Evolutionary conservation across 2,797 vertebrate genomes (phyloP).

Genomic region (Kryptopterus vitreolus): DNA sequence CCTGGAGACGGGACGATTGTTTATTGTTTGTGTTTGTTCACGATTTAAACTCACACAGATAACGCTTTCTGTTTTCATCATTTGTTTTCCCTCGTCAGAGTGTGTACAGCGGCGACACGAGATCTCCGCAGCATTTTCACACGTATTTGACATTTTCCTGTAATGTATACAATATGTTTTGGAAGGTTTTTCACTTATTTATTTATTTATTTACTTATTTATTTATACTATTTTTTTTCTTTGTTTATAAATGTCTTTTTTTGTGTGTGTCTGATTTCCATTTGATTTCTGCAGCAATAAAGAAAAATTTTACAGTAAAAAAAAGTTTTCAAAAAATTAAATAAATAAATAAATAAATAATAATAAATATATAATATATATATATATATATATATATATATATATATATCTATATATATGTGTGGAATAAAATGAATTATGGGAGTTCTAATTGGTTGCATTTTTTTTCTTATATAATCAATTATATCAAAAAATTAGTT

Average conservation of each 20-base stretch:
- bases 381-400: not conserved
- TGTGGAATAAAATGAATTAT: not conserved
- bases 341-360: not conserved
- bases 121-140: not conserved
- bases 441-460: not conserved
- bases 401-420: not conserved
- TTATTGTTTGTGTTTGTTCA: not conserved
- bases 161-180: no score
- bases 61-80: no score
- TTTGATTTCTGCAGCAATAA: constrained; percentile 22
- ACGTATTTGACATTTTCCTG: constrained; percentile 25
- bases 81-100: no score
- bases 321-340: not conserved
- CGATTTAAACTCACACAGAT: not conserved
- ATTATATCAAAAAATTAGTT: not conserved
- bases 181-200: no score
- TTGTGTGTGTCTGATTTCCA: constrained; percentile 19
- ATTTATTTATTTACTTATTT: not conserved
- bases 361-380: not conserved
- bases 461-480: not conserved
- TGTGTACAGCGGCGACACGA: not conserved
- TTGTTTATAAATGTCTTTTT: constrained; percentile 4
- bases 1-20: not conserved
- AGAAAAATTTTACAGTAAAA: not conserved
- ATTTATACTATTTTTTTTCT: constrained; percentile 31